Evolutionary conservation across 2,797 vertebrate species (phyloP), one percentile per base, ranked within the genome.

Genomic region (Picus viridis): DNA sequence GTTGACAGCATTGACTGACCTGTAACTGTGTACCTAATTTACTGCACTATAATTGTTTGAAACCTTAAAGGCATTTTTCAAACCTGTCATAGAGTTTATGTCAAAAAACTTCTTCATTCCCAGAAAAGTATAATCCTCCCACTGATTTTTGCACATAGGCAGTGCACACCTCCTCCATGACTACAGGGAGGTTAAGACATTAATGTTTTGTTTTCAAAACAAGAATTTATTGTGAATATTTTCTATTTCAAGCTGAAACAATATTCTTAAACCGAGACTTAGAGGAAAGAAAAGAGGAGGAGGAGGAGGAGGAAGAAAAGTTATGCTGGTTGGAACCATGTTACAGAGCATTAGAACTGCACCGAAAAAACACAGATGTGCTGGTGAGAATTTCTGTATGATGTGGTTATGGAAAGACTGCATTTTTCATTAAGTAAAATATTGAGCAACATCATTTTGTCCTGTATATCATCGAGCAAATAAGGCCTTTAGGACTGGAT

Each of bases 251-350:
- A 99, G 99, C 99, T 72, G 98, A 98, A 92, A 99, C 98, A 89
- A 98, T 99, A 69, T 98, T 99, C 94, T 98, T 99, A 96, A 99
- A 98, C 94, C 98, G 98, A 92, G 98, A 97, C 49, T 96, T 98
- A 76, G 98, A 98, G 23, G 97, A 97, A 91, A 97, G 93, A 95
- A 97, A 75, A 97, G 97, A 98, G 6, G 97, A 98, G 78, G 97
- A 98, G 6, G 97, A 98, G 78, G 97, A 97, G 27, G 98, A 97
- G 14, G 95, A 93, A 83, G 98, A 98, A 75, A 96, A 98, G 32
- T 67, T 99, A 16, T 98, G 97, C 94, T 99, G 99, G 99, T 97
- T 99, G 97, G 98, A 98, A 95, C 97, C 97, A 10, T 99, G 98
- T 96, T 99, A 98, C 51, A 98, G 92, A 69, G 99, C 99, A 2